Base-by-base conservation (phyloP, 2,113 vertebrate species). In the Sinocyclocheilus rhinocerous region DNA sequence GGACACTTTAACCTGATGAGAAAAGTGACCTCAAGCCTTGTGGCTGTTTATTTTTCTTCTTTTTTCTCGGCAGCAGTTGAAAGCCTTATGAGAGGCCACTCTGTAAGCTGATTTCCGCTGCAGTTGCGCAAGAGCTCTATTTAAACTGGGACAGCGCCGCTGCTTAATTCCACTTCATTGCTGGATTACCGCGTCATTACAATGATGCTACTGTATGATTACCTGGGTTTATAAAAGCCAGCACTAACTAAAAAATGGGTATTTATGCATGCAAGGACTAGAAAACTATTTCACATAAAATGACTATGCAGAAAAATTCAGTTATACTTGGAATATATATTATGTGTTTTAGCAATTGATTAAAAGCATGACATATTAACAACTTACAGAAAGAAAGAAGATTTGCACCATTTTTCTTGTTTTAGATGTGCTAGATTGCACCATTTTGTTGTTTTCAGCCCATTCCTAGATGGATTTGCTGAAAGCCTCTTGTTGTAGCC, bases 111-210 rank as follows among this genome's bases (percentile, higher is more conserved):
- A 86, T 86, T 90, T 81, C 79, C 6, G 20, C 33, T 15, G 6
- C 20, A 55, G 73, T 90, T 88, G 83, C n/a, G 70, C 86, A 89
- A 90, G 73, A 81, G 83, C 72, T 77, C 76, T 63, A 42, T 69
- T 81, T 76, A 88, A 88, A 89, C 79, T 88, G 83, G 88, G 88
- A 78, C 88, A 89, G 79, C 29, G 22, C 63, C 42, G 39, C 69
- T 80, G 78, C 88, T 86, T 87, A 84, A 85, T 87, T 88, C 87
- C 22, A 45, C 69, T 29, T 76, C 79, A 81, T 29, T 81, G 83
- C 84, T 90, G 89, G 86, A 90, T 91, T 89, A 90, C 77, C 7
- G 69, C 12, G 70, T 85, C 84, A 79, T 84, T 77, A 77, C 75
- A 83, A 69, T 84, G 81, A 83, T 83, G 69, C 81, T 45, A 77